phyloP scores from a whole-genome alignment of 2,113 vertebrate genomes.

The Clupea harengus region DNA sequence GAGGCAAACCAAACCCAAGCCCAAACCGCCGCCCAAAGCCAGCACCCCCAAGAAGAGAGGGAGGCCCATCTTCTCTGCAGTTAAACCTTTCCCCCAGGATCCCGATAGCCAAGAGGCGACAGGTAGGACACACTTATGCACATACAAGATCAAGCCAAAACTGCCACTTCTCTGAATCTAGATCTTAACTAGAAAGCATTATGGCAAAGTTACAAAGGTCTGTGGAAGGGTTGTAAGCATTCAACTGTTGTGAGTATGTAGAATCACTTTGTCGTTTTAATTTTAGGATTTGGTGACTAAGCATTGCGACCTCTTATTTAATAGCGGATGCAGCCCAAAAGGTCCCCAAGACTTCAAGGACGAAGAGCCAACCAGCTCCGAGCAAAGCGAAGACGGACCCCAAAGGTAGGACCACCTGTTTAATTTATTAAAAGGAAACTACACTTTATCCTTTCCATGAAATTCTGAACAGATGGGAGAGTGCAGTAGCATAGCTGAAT shows the following conservation, averaged over 20 bases:
- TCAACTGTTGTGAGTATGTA: not conserved
- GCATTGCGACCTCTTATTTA: not conserved
- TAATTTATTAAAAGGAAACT: not conserved
- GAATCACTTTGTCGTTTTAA: not conserved
- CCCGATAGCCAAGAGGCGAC: conserved; percentile 13
- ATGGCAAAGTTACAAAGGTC: too few species aligned
- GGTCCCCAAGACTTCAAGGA: not conserved
- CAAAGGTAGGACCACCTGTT: conserved; percentile 28
- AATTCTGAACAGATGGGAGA: not conserved
- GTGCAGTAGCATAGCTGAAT: too few species aligned
- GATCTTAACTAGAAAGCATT: too few species aligned
- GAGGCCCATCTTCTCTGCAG: conserved; percentile 44
- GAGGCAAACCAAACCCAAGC: conserved; percentile 51
- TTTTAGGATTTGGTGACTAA: not conserved
- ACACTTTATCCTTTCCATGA: not conserved
- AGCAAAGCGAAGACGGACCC: conserved; percentile 10
- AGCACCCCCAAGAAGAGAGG: conserved; percentile 56
- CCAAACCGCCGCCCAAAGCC: conserved; percentile 34
- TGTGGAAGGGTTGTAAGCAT: not conserved
- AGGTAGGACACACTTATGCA: conserved; percentile 26
- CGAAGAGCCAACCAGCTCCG: not conserved
- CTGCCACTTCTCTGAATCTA: too few species aligned
- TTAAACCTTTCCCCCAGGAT: conserved; percentile 4
- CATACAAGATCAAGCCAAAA: not conserved
- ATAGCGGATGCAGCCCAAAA: not conserved